Evolutionary conservation across 2,113 vertebrate genomes (phyloP).

Genomic region (Callocephalon fimbriatum): DNA sequence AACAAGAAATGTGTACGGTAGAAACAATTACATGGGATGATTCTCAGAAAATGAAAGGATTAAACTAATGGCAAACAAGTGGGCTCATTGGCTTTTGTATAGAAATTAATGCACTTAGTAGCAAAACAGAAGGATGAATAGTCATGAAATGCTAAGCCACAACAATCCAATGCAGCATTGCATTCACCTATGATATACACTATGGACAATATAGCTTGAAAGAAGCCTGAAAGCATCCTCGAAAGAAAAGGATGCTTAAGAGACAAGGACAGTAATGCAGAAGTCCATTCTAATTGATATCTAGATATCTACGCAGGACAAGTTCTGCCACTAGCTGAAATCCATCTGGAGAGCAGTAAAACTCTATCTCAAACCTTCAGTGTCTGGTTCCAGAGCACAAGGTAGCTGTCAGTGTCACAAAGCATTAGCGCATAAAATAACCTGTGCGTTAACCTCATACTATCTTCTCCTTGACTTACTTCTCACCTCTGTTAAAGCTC

Average conservation of each 20-base stretch:
- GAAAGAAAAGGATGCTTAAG: background rate
- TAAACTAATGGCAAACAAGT: background rate
- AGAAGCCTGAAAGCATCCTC: background rate
- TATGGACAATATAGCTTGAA: background rate
- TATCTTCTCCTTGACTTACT: constrained; percentile 41
- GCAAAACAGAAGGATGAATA: background rate
- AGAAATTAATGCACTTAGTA: background rate
- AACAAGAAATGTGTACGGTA: background rate
- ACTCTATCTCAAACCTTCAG: background rate
- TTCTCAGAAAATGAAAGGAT: background rate
- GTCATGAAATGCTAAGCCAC: background rate
- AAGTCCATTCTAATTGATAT: background rate
- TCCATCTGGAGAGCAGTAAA: background rate
- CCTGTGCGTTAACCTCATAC: background rate
- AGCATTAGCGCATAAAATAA: constrained; percentile 8
- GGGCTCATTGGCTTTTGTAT: background rate
- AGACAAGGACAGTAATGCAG: background rate
- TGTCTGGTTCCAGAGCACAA: background rate
- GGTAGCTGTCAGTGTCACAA: background rate
- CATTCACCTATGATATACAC: accelerated
- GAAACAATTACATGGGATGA: background rate
- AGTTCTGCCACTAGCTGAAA: background rate
- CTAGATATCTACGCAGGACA: background rate
- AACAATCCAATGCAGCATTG: background rate
- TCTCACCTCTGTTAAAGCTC: background rate